phyloP scores from a whole-genome alignment of 2,797 vertebrate species.

The Pseudomugil tenellus region DNA sequence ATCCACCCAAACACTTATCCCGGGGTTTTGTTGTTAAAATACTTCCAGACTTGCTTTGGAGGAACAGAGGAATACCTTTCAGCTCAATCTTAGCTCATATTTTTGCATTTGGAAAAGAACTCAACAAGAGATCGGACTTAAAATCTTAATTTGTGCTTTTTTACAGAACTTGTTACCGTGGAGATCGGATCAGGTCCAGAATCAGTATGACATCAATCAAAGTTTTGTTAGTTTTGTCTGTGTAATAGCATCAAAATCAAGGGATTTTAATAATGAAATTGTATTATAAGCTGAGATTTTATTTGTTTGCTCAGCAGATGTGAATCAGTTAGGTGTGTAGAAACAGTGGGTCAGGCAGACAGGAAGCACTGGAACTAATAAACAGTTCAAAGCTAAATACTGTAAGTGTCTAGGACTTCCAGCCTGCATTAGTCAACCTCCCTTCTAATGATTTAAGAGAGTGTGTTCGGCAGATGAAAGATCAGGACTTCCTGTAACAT shows the following conservation, averaged over 20 bases:
- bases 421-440: slow-evolving; percentile 25
- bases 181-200: slow-evolving; percentile 25
- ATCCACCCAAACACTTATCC: slow-evolving; percentile 68
- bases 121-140: slow-evolving; percentile 37
- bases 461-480: slow-evolving; percentile 46
- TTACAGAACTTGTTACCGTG: slow-evolving; percentile 62
- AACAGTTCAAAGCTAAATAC: slow-evolving; percentile 51
- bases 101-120: slow-evolving; percentile 60
- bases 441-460: slow-evolving; percentile 33
- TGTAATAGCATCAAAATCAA: slow-evolving; percentile 45
- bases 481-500: slow-evolving; percentile 37
- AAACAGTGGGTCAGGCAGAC: slow-evolving; percentile 35
- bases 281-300: slow-evolving; percentile 49
- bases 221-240: slow-evolving; percentile 51
- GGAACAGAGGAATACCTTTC: slow-evolving; percentile 54
- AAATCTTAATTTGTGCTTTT: slow-evolving; percentile 54
- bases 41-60: slow-evolving; percentile 73
- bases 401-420: slow-evolving; percentile 24
- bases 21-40: slow-evolving; percentile 69
- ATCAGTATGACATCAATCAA: slow-evolving; percentile 50
- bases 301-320: slow-evolving; percentile 55
- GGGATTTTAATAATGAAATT: slow-evolving; percentile 49
- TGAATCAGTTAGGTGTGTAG: slow-evolving; percentile 45
- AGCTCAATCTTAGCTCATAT: slow-evolving; percentile 49
- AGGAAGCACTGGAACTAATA: slow-evolving; percentile 58